A percentile compares a stretch with the other conserved stretches of the same genome.
Evolutionary conservation across 2,888 invertebrate species (phyloP).

Genomic region (Diploptera punctata): DNA sequence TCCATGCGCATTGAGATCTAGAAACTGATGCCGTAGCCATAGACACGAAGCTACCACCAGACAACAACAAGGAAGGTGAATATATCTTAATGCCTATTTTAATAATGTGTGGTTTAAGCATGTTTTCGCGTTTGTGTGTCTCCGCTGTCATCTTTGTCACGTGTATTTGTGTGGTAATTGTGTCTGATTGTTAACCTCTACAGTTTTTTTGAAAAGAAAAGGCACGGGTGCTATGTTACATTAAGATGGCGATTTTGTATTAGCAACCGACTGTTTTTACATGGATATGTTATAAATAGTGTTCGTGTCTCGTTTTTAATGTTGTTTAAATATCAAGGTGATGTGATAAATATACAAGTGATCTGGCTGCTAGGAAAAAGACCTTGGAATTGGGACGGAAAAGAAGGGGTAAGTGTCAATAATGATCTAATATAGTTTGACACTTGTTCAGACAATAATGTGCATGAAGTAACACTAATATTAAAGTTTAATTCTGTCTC

Average conservation of each 20-base stretch:
- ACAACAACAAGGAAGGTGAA: conserved; percentile 44
- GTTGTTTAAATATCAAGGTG: conserved; percentile 6
- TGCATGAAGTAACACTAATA: too few species aligned
- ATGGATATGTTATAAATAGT: background rate
- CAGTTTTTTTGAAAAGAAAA: conserved; percentile 16
- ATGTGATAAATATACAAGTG: conserved; percentile 15
- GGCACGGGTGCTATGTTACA: conserved; percentile 38
- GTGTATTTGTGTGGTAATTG: conserved; percentile 31
- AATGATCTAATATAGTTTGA: too few species aligned
- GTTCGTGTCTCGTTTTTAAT: conserved; percentile 3
- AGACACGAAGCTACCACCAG: conserved; percentile 42
- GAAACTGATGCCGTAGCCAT: conserved; percentile 46
- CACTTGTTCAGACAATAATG: too few species aligned
- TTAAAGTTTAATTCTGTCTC: too few species aligned
- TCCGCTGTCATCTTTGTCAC: conserved; percentile 31
- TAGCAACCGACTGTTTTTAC: conserved; percentile 27
- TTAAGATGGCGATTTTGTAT: conserved; percentile 43
- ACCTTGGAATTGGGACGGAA: conserved; percentile 12
- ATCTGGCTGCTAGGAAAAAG: background rate
- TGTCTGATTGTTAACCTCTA: conserved; percentile 26
- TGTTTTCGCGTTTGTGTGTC: conserved; percentile 34
- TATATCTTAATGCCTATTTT: conserved; percentile 35
- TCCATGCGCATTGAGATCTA: conserved; percentile 40
- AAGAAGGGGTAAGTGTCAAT: too few species aligned
- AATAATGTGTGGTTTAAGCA: conserved; percentile 37